Conservation (phyloP, 2,113 vertebrate species). For the Lepisosteus osseus region DNA sequence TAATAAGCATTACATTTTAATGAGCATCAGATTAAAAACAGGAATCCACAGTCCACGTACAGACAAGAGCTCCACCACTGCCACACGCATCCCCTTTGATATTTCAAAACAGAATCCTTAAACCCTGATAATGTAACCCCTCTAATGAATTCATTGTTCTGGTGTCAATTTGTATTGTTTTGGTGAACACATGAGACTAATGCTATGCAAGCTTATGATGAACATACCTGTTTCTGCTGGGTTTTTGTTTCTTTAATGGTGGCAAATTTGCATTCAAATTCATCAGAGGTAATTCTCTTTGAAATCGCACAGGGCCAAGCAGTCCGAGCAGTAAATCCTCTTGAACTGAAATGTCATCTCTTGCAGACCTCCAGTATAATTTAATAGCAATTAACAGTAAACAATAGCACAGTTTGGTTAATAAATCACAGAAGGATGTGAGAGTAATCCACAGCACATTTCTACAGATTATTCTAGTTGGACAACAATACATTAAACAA, state of each 20-base stretch:
- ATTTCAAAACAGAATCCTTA: constrained; percentile 11
- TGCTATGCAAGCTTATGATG: constrained; percentile 38
- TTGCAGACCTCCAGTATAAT: constrained; percentile 45
- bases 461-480: not conserved
- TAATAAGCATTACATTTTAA: constrained; percentile 33
- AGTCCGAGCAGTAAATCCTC: constrained; percentile 54
- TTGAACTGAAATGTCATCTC: constrained; percentile 51
- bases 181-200: constrained; percentile 55
- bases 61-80: not conserved
- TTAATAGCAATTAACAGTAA: constrained; percentile 56
- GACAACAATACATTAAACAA: too few relatives aligned
- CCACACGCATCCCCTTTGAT: constrained; percentile 4
- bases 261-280: constrained; percentile 68
- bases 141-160: constrained; percentile 56
- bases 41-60: constrained; percentile 4
- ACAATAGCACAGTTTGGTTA: constrained; percentile 40
- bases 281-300: constrained; percentile 63
- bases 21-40: constrained; percentile 38
- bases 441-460: constrained; percentile 20
- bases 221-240: constrained; percentile 50
- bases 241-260: constrained; percentile 58
- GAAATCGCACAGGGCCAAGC: constrained; percentile 60
- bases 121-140: constrained; percentile 35
- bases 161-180: constrained; percentile 60
- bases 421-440: constrained; percentile 29